Percentiles rank a stretch among this genome's conserved stretches.
These are phyloP conservation scores for Oryzias melastigma DNA, from an alignment of 2,113 vertebrate genomes.

Conservation along the genomic window DNA sequence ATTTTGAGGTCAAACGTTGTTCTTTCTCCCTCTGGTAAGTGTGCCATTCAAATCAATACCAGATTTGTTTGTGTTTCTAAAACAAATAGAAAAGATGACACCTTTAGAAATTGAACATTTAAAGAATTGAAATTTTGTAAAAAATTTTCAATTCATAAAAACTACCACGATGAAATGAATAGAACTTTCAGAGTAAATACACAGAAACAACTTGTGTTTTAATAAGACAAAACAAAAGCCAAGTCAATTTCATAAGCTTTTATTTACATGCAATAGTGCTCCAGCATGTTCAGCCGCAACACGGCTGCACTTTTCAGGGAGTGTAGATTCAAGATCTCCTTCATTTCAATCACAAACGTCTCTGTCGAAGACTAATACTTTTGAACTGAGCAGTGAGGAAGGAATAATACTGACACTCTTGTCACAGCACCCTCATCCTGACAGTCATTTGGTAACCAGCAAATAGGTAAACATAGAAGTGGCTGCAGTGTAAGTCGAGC, in stretches of 20 bases:
- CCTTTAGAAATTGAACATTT: too few relatives aligned
- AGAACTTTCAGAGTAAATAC: too few relatives aligned
- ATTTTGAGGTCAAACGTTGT: too few relatives aligned
- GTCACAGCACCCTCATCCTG: conserved; percentile 59
- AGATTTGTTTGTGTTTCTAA: too few relatives aligned
- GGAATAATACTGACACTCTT: conserved; percentile 56
- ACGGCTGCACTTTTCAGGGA: conserved; percentile 49
- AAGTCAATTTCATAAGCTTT: conserved; percentile 70
- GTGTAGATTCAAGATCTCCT: conserved; percentile 72
- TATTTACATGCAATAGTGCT: conserved; percentile 84
- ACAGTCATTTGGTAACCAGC: conserved; percentile 69
- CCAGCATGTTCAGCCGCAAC: conserved; percentile 66
- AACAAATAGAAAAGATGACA: too few relatives aligned
- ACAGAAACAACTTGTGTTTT: neutral
- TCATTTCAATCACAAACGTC: conserved; percentile 71
- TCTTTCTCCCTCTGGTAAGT: too few relatives aligned
- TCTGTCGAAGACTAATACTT: conserved; percentile 67
- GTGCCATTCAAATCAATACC: too few relatives aligned
- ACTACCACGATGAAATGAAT: too few relatives aligned
- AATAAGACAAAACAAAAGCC: conserved; percentile 18
- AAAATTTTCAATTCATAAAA: too few relatives aligned
- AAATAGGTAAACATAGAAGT: conserved; percentile 62
- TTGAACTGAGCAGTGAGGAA: conserved; percentile 51
- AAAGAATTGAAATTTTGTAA: too few relatives aligned
- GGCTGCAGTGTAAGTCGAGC: conserved; percentile 66